Evolutionary conservation across 2,797 vertebrate species (phyloP).

Genomic region (Melanotaenia parkinsoni): DNA sequence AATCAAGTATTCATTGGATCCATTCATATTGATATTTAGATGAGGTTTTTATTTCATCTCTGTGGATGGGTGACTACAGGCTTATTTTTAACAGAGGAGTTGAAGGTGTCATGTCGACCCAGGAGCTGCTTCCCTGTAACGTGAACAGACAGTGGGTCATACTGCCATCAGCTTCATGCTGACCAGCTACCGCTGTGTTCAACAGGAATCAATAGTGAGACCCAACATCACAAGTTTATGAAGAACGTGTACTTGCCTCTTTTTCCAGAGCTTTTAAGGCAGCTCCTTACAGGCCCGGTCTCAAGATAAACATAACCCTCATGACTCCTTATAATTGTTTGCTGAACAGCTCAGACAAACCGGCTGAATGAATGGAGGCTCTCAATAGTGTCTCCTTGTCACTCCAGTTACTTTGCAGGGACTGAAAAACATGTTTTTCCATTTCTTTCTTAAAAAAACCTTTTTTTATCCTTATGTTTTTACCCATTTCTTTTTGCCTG

Average conservation of each 20-base stretch:
- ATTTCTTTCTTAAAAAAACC: conserved; percentile 68
- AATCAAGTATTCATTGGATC: no score
- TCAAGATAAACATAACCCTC: conserved; percentile 80
- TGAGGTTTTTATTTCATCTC: neutral
- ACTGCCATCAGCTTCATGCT: conserved; percentile 77
- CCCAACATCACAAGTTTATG: conserved; percentile 62
- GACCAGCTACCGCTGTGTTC: conserved; percentile 74
- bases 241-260: conserved; percentile 64
- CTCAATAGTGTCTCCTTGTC: conserved; percentile 77
- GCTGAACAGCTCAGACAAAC: conserved; percentile 72
- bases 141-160: conserved; percentile 70
- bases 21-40: no score
- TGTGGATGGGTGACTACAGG: neutral
- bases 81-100: conserved; percentile 10
- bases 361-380: conserved; percentile 73
- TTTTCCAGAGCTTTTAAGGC: conserved; percentile 72
- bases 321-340: conserved; percentile 73
- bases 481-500: conserved; percentile 71
- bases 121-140: conserved; percentile 28
- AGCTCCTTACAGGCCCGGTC: conserved; percentile 56
- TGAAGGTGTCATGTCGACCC: conserved; percentile 6
- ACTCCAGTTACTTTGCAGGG: conserved; percentile 74
- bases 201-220: conserved; percentile 81
- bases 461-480: conserved; percentile 72
- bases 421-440: conserved; percentile 76